Evolutionary conservation across 1,140 invertebrate species (phyloP), one percentile per base, ranked within the genome.

Genomic region (Hirudo medicinalis): DNA sequence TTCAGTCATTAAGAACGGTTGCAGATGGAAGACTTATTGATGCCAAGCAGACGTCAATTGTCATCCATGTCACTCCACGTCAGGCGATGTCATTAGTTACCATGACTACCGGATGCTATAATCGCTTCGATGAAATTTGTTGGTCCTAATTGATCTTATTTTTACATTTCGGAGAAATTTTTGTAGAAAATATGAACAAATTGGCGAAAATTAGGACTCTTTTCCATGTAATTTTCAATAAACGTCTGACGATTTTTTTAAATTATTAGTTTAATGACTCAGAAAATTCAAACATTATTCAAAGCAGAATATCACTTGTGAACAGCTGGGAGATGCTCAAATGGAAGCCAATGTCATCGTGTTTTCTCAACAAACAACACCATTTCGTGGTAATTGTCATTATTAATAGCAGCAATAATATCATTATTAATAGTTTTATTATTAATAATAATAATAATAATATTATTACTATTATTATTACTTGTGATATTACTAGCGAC

Each of bases 1-100:
- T 49, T 49, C 43, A 49, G 43, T 49, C 43, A 49, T 49, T 49
- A 49, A 49, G 43, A 9, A 17, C 11, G 15, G 43, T 49, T 17
- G 15, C 43, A 49, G 43, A 49, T 17, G 40, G n/a, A 68, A 22
- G 8, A 53, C 53, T 9, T 40, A 13, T 13, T 22, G 32, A 68
- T 15, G 25, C 22, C 19, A 20, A 67, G 63, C 20, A 25, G 66
- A n/a, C 19, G 43, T n/a, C 66, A 67, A 67, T 67, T 67, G 66
- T 67, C 43, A 40, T 20, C 20, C 43, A 40, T 17, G 32, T n/a
- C 43, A 32, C 66, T 40, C 19, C 43, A 32, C 66, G 20, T 40
- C 32, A 32, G 25, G n/a, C 9, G 25, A 67, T 0, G 19, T 67
- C 20, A 25, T 40, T 67, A n/a, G 43, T 67, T 20, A 13, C 40